phyloP scores from a whole-genome alignment of 2,888 invertebrate genomes.

The Dasypolia templi region DNA sequence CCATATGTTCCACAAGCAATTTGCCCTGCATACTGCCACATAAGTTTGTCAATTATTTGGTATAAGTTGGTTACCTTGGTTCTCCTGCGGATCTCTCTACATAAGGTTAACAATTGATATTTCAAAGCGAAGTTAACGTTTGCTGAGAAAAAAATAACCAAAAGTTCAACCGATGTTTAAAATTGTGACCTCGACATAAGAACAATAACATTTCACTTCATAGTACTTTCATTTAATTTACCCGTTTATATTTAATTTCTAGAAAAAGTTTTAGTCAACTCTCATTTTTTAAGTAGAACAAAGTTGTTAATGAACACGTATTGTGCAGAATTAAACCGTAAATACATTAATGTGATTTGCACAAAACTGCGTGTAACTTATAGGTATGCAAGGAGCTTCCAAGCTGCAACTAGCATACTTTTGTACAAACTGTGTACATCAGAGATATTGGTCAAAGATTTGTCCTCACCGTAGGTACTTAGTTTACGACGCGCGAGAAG shows the following conservation, averaged over 20 bases:
- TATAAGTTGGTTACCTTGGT: no score
- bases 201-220: conserved; percentile 44
- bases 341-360: neutral
- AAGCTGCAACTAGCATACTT: neutral
- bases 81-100: no score
- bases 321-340: neutral
- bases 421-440: neutral
- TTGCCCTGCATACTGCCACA: no score
- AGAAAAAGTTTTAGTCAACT: conserved; percentile 23
- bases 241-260: conserved; percentile 29
- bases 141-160: neutral
- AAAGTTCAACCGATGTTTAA: neutral
- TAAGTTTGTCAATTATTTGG: no score
- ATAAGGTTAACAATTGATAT: neutral
- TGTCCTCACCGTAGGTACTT: no score
- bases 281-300: conserved; percentile 16
- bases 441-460: no score
- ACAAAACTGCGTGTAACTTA: neutral
- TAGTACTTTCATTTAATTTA: conserved; percentile 40
- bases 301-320: neutral
- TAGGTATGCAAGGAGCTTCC: neutral
- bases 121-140: neutral
- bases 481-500: no score
- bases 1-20: no score
- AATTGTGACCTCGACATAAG: conserved; percentile 18